A percentile compares a stretch with the other conserved stretches of the same genome.
These are phyloP conservation scores for Trachelus troglodyta DNA, from an alignment of 2,888 invertebrate species.

Conservation along the genomic window DNA sequence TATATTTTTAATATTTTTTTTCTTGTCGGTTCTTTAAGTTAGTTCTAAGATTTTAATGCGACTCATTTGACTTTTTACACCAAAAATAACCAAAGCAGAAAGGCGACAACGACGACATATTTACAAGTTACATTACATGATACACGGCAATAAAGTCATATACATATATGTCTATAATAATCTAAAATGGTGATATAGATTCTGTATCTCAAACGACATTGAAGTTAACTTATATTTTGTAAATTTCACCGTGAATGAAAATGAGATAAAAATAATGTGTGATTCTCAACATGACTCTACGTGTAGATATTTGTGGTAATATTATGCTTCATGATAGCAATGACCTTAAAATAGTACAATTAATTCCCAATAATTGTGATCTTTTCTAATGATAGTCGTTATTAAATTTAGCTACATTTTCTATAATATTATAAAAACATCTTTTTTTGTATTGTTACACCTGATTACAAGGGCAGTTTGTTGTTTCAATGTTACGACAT, in stretches of 20 bases:
- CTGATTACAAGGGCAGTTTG: constrained; percentile 43
- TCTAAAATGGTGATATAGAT: constrained; percentile 34
- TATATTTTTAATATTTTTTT: constrained; percentile 54
- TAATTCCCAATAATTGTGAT: constrained; percentile 36
- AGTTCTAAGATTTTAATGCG: constrained; percentile 42
- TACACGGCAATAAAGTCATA: constrained; percentile 56
- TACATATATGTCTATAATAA: constrained; percentile 45
- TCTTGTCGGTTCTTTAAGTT: constrained; percentile 42
- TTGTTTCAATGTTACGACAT: constrained; percentile 56
- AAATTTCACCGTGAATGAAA: constrained; percentile 36
- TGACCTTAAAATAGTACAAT: constrained; percentile 39
- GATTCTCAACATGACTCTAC: constrained; percentile 27
- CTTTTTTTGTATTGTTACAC: constrained; percentile 15
- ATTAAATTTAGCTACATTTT: constrained; percentile 38
- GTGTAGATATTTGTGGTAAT: constrained; percentile 40
- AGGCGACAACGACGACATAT: constrained; percentile 55
- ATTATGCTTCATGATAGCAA: constrained; percentile 34
- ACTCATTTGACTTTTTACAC: constrained; percentile 49
- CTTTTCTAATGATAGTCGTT: constrained; percentile 33
- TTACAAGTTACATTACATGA: constrained; percentile 61
- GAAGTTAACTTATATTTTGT: constrained; percentile 40
- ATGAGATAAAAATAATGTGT: constrained; percentile 15
- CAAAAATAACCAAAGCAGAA: constrained; percentile 57
- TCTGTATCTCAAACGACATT: constrained; percentile 34
- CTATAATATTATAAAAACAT: constrained; percentile 44